Evolutionary conservation across 2,113 vertebrate species (phyloP), one percentile per base, ranked within the genome.

Genomic region (Amphiprion ocellaris): DNA sequence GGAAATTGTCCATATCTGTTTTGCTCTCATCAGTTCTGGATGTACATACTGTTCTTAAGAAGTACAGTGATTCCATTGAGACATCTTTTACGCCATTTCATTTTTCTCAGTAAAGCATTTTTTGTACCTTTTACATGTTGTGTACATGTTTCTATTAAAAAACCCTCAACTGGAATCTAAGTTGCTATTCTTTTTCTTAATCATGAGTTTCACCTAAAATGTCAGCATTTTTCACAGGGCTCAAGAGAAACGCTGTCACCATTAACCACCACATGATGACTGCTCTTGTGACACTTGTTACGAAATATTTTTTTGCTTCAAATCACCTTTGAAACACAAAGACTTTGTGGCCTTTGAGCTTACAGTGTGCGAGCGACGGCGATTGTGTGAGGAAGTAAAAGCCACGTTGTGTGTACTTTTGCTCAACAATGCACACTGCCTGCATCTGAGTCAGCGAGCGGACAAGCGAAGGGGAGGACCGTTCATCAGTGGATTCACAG

Each of bases 121-220:
- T 93, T 93, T 93, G 89, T 92, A 93, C 82, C 74, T 87, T 93
- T 90, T 84, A 92, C 90, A 89, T 89, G 85, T 94, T 89, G 85
- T 94, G 93, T 94, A 90, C 71, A 88, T 88, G 93, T 93, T 94
- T 93, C 60, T 93, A 94, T 88, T 92, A 93, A 94, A 94, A 91
- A 94, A 91, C 39, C 78, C 73, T 23, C 46, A 23, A 68, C 19
- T 81, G 60, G 54, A 89, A 46, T 55, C 54, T 5, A 11, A 47
- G 14, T 9, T 15, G 21, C 33, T 67, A 24, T 83, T 17, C 17
- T 71, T 55, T 58, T 74, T 82, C 23, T 77, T 23, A 50, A 24
- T 62, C 14, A 59, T 56, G 60, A 50, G 23, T 63, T 3, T n/a
- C 33, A 19, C 55, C 70, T 63, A 15, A 68, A 73, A 68, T 63